Evolutionary conservation across 1,140 invertebrate genomes (phyloP).

Genomic region (Megalopta genalis): DNA sequence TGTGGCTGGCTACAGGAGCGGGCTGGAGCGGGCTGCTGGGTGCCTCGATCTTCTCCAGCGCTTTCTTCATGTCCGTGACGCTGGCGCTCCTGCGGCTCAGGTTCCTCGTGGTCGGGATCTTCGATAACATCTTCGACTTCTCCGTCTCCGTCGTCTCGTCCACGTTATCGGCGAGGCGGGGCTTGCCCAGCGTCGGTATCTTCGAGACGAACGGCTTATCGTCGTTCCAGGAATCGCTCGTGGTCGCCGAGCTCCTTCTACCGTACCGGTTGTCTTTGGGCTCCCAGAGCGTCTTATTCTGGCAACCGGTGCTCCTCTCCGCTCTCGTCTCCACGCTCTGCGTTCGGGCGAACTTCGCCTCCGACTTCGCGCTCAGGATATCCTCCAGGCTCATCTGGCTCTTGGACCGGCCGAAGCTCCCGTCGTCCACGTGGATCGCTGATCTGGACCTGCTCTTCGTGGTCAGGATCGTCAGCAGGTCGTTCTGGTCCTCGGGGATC

Average conservation of each 20-base stretch:
- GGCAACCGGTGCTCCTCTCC: conserved; percentile 27
- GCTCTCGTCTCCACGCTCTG: conserved; percentile 48
- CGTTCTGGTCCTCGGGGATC: conserved; percentile 60
- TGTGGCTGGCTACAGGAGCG: conserved; percentile 42
- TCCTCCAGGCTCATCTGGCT: conserved; percentile 75
- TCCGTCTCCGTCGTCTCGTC: conserved; percentile 32
- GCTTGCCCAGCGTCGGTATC: conserved; percentile 61
- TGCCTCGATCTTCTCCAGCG: conserved; percentile 81
- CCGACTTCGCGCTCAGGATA: conserved; percentile 65
- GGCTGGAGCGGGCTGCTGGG: conserved; percentile 46
- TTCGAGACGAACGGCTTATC: conserved; percentile 67
- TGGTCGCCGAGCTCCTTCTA: conserved; percentile 27
- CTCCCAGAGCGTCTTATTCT: conserved; percentile 30
- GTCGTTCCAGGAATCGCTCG: conserved; percentile 59
- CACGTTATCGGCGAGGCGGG: conserved; percentile 28
- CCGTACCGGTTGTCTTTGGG: conserved; percentile 46
- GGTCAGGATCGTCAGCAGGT: conserved; percentile 70
- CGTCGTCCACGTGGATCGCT: conserved; percentile 71
- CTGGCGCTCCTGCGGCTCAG: conserved; percentile 74
- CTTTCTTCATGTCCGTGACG: conserved; percentile 83
- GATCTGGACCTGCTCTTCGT: conserved; percentile 72
- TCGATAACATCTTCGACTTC: conserved; percentile 59
- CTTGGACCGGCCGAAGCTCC: conserved; percentile 62
- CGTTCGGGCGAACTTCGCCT: conserved; percentile 51
- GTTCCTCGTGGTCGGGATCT: conserved; percentile 70